These are phyloP conservation scores for Premnoplex brunnescens DNA, from an alignment of 2,797 vertebrate species.

Conservation along the genomic window DNA sequence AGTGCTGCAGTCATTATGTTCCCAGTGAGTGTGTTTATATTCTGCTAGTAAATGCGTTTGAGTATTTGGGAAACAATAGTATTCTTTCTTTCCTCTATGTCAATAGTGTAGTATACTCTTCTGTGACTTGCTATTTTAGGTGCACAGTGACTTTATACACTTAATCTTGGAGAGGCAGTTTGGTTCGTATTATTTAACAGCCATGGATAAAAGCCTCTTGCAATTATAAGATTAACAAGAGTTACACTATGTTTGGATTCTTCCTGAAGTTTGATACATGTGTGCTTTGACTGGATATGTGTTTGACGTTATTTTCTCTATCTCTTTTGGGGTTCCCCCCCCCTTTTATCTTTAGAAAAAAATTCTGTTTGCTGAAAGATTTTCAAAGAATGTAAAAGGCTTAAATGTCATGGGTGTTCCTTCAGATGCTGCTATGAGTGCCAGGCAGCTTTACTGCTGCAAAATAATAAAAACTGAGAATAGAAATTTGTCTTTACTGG, in stretches of 20 bases:
- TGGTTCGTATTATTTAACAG: slow-evolving; percentile 56
- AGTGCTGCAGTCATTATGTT: background rate
- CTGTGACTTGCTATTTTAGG: slow-evolving; percentile 22
- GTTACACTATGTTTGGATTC: slow-evolving; percentile 45
- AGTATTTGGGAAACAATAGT: background rate
- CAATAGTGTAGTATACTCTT: background rate
- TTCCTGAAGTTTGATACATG: background rate
- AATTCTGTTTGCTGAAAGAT: background rate
- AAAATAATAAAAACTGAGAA: background rate
- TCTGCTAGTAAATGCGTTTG: background rate
- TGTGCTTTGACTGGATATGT: background rate
- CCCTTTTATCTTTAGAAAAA: background rate
- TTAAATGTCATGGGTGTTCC: background rate
- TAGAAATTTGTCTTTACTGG: background rate
- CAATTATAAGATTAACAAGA: slow-evolving; percentile 57
- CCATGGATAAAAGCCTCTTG: slow-evolving; percentile 50
- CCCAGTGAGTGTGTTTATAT: background rate
- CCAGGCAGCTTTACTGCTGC: background rate
- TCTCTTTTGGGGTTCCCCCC: fast-evolving
- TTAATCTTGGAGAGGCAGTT: slow-evolving; percentile 33
- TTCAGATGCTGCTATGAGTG: background rate
- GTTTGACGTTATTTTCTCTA: background rate
- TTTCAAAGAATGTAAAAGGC: background rate
- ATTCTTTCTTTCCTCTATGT: background rate
- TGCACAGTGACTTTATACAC: background rate